Base-by-base conservation (phyloP, 2,113 vertebrate species). In the Xiphophorus couchianus region DNA sequence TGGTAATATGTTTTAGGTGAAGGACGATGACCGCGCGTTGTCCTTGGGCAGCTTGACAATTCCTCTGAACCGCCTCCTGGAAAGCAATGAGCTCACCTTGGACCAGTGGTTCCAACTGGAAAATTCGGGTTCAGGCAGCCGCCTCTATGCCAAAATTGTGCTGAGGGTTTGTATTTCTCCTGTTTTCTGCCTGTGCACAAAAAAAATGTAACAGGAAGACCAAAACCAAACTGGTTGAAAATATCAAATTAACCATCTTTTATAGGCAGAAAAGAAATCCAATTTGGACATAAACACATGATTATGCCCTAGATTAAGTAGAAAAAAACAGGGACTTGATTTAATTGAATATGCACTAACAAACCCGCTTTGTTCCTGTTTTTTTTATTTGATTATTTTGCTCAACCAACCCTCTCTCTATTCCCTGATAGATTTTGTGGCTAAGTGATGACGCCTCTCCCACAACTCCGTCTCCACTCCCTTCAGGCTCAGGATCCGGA, bases 71-170 rank as follows among this genome's bases (percentile, higher is more conserved):
- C 95, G 94, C n/a, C 78, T 98, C 66, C 91, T 98, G 29, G 89
- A 78, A 0, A 88, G 90, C n/a, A 81, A 94, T 0, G 93, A 95
- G 28, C 94, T 98, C 76, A 95, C 92, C 48, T 84, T 97, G 92
- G 96, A 96, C 75, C 96, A 97, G 86, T 97, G 96, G 95, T 98
- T 97, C 88, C 96, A 95, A 75, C 93, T 98, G 74, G 94, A 95
- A 62, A 90, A 91, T 77, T 96, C 96, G 7, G 95, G 94, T 42
- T 87, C 90, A 2, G 92, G 93, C 84, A 97, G 96, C 81, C 95
- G 96, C 60, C 95, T 98, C 80, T 96, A 95, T 82, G 80, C 96
- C 90, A 97, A 96, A 70, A 78, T 95, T 35, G 93, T 97, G 39
- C 94, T 98, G 81, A 87, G 96, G 96, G 97, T 98, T 89, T 62